Percentiles rank a stretch among this genome's conserved stretches.
Conservation (phyloP, 1,140 invertebrate genomes). For the Agrilus planipennis region DNA sequence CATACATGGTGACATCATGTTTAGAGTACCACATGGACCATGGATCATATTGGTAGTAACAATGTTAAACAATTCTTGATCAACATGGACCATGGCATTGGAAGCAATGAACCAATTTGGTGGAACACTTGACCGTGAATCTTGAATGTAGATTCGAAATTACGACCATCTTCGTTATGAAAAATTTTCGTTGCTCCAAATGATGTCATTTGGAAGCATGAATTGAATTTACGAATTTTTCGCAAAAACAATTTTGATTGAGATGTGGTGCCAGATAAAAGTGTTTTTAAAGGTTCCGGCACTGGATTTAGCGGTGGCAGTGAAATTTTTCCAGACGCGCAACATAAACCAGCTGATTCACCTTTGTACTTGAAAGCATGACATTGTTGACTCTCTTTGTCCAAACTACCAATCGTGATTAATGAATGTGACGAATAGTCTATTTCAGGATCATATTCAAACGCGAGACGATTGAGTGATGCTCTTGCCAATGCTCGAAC, state of each 20-base stretch:
- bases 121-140: slow-evolving; percentile 36
- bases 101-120: slow-evolving; percentile 23
- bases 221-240: slow-evolving; percentile 26
- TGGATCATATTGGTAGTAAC: slow-evolving; percentile 34
- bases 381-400: slow-evolving; percentile 1
- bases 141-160: slow-evolving; percentile 17
- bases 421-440: slow-evolving; percentile 1
- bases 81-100: slow-evolving; percentile 16
- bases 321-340: slow-evolving; percentile 13
- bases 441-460: slow-evolving; percentile 1
- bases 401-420: slow-evolving; percentile 1
- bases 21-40: slow-evolving; percentile 15
- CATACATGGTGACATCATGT: slow-evolving; percentile 38
- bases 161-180: slow-evolving; percentile 9
- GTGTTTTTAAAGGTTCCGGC: slow-evolving; percentile 22
- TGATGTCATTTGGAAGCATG: slow-evolving; percentile 12
- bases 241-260: slow-evolving; percentile 27
- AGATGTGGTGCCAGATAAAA: slow-evolving; percentile 19
- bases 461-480: slow-evolving; percentile 4
- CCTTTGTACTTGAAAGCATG: slow-evolving; percentile 5
- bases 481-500: slow-evolving; percentile 1
- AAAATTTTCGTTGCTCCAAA: slow-evolving; percentile 11
- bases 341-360: slow-evolving; percentile 13
- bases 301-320: slow-evolving; percentile 6
- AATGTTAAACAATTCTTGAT: slow-evolving; percentile 31